Evolutionary conservation across 2,888 invertebrate genomes (phyloP).

Genomic region (Boloria euphrosyne): DNA sequence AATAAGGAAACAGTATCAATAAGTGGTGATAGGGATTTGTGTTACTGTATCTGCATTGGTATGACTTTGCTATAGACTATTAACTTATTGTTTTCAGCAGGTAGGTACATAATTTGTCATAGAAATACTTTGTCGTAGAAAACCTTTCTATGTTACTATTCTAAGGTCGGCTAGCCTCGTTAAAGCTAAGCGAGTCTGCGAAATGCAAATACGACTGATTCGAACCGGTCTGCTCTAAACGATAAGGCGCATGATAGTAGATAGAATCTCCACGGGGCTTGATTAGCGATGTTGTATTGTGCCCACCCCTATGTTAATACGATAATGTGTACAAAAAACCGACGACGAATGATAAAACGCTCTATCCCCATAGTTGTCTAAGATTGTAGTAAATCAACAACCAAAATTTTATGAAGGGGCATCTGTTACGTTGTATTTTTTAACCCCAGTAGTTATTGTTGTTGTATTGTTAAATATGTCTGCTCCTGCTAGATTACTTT

Average conservation of each 20-base stretch:
- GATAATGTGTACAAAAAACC: conserved; percentile 35
- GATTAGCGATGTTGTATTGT: conserved; percentile 37
- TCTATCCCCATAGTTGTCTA: conserved; percentile 31
- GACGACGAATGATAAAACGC: conserved; percentile 35
- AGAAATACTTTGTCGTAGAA: neutral
- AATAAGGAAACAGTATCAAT: too few species aligned
- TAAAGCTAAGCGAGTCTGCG: conserved; percentile 49
- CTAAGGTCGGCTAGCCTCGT: conserved; percentile 39
- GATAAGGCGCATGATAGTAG: conserved; percentile 46
- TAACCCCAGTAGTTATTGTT: conserved; percentile 31
- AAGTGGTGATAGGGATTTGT: too few species aligned
- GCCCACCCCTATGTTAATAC: conserved; percentile 32
- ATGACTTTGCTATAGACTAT: too few species aligned
- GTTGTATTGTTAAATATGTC: conserved; percentile 9
- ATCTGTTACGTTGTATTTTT: conserved; percentile 36
- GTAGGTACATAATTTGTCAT: too few species aligned
- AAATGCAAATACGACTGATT: conserved; percentile 60
- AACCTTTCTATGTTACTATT: conserved; percentile 3
- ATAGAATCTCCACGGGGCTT: conserved; percentile 39
- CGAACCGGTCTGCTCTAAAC: conserved; percentile 57
- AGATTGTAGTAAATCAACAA: conserved; percentile 34
- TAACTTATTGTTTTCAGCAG: too few species aligned
- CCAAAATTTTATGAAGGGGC: conserved; percentile 37
- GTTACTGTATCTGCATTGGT: too few species aligned
- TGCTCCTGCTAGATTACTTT: conserved; percentile 12